phyloP scores from a whole-genome alignment of 2,113 vertebrate species.

The Uria aalge region DNA sequence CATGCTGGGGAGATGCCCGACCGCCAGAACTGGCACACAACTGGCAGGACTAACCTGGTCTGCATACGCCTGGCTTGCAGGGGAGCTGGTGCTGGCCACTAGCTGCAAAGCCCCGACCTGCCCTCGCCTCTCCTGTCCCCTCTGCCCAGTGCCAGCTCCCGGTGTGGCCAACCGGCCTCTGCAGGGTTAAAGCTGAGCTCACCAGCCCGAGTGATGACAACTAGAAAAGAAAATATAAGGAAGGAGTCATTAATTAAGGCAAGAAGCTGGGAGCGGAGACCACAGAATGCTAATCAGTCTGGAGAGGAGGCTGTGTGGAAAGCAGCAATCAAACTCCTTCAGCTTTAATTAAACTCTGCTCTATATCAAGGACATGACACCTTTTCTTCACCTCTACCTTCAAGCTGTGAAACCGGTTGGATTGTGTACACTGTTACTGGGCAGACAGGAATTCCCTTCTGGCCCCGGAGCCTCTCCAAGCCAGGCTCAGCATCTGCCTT shows the following conservation, averaged over 20 bases:
- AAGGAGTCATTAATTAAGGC: slow-evolving; percentile 7
- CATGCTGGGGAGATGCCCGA: not conserved
- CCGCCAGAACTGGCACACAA: not conserved
- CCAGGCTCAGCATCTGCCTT: not conserved
- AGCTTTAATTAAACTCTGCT: slow-evolving; percentile 8
- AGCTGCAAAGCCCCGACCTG: not conserved
- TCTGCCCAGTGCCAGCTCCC: not conserved
- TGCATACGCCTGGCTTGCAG: not conserved
- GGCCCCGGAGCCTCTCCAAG: not conserved
- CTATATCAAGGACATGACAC: not conserved
- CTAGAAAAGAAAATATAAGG: not conserved
- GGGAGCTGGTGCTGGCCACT: not conserved
- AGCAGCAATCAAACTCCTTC: not conserved
- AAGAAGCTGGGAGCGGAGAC: not conserved
- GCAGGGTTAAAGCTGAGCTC: not conserved
- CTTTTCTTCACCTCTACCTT: not conserved
- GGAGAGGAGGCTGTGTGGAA: not conserved
- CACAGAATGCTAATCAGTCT: not conserved
- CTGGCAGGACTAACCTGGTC: not conserved
- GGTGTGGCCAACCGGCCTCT: not conserved
- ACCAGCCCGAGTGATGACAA: not conserved
- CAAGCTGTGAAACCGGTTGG: not conserved
- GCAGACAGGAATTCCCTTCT: not conserved
- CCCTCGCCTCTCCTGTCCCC: not conserved
- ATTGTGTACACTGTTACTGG: not conserved